Percentiles rank a stretch among this genome's conserved stretches.
These are phyloP conservation scores for Urocynchramus pylzowi DNA, from an alignment of 2,113 vertebrate genomes.

Conservation along the genomic window DNA sequence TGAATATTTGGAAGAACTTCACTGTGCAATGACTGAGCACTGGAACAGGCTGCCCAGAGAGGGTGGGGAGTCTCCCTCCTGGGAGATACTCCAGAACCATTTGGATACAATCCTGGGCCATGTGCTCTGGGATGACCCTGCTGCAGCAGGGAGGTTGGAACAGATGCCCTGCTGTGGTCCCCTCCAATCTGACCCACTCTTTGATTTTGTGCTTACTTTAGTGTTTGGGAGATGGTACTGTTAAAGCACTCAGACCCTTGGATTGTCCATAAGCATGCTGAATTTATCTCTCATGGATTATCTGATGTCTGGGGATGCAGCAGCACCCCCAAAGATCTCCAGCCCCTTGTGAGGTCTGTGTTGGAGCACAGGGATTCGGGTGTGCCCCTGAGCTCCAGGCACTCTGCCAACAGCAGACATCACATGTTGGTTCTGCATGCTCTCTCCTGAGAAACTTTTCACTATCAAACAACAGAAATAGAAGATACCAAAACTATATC, in stretches of 20 bases:
- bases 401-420: background rate
- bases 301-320: background rate
- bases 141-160: background rate
- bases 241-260: background rate
- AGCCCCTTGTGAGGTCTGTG: background rate
- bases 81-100: background rate
- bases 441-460: background rate
- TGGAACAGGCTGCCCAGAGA: background rate
- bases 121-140: background rate
- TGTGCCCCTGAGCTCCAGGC: background rate
- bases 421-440: background rate
- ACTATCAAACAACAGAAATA: background rate
- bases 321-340: background rate
- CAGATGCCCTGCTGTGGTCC: background rate
- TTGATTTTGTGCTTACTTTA: background rate
- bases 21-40: background rate
- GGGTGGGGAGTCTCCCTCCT: background rate
- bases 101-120: background rate
- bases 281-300: background rate
- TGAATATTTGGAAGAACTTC: background rate
- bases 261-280: background rate
- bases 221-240: background rate
- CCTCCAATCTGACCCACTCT: background rate
- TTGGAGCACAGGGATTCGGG: background rate
- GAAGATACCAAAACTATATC: background rate